Percentiles rank a stretch among this genome's conserved stretches.
Evolutionary conservation across 2,888 invertebrate genomes (phyloP).

Genomic region (Eupsilia transversa): DNA sequence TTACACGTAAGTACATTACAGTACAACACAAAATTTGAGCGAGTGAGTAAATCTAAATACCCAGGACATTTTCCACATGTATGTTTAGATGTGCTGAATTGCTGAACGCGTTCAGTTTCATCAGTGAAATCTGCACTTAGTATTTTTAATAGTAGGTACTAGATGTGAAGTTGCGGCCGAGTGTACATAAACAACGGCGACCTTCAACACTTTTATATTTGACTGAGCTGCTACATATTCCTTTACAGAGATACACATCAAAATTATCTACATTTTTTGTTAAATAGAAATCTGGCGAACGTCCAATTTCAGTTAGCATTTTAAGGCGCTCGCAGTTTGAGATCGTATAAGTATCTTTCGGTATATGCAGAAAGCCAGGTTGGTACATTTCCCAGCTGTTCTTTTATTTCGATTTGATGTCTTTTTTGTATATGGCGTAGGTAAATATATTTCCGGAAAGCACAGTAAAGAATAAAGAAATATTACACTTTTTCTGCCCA

Average conservation of each 20-base stretch:
- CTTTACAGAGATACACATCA: slow-evolving; percentile 45
- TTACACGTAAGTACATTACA: too few relatives aligned
- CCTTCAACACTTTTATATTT: slow-evolving; percentile 33
- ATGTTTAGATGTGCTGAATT: background rate
- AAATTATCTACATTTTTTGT: slow-evolving; percentile 37
- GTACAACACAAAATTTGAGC: too few relatives aligned
- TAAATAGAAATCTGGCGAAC: slow-evolving; percentile 47
- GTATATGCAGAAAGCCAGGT: background rate
- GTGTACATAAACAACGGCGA: slow-evolving; percentile 44
- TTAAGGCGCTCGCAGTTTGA: slow-evolving; percentile 28
- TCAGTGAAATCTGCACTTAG: background rate
- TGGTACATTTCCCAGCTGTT: background rate
- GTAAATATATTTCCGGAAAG: background rate
- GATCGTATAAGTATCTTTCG: slow-evolving; percentile 24
- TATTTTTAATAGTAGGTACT: slow-evolving; percentile 1
- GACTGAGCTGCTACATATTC: slow-evolving; percentile 27
- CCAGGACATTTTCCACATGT: too few relatives aligned
- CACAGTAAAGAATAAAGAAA: background rate
- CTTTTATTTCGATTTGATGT: background rate
- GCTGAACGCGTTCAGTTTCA: background rate
- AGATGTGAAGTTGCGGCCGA: background rate
- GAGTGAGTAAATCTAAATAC: too few relatives aligned
- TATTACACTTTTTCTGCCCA: background rate
- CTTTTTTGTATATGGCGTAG: background rate
- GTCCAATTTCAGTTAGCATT: slow-evolving; percentile 46